Evolutionary conservation across 2,888 invertebrate genomes (phyloP), one percentile per base, ranked within the genome.

Genomic region (Amblyjoppa fuscipennis): DNA sequence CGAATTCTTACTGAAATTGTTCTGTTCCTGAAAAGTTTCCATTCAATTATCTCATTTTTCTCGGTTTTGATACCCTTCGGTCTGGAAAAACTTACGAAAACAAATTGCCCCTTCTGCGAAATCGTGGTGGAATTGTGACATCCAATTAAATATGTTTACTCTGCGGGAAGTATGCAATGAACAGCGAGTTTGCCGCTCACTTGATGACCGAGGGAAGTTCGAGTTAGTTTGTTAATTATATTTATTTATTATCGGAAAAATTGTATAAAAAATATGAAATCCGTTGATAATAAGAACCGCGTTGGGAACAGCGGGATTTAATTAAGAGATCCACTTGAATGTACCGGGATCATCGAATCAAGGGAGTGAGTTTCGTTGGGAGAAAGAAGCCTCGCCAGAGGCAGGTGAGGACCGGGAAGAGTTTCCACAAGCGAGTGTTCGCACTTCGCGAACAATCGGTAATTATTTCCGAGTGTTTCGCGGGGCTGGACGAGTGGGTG

Each of bases 381-480:
- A 13, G 64, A 64, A 38, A 49, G 68, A 59, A 59, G 41, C 25
- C 59, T 28, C 1, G 11, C 34, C 13, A 4, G 41, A 56, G 53
- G 61, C 28, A 16, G 64, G 34, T 61, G 64, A 53, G 38, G 13
- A 53, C 73, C 51, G 28, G 31, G 25, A 38, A n/a, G 71, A 75
- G 45, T 41, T 80, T 64, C 71, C 59, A 70, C 70, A 59, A 76
- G 34, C 59, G 61, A 34, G 31, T 31, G 25, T 74, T 73, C 41
- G 61, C 64, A 75, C 56, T 64, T 74, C 34, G 38, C 49, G 70
- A 69, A 78, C 78, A 81, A 81, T 85, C 85, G 81, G 78, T 85
- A 85, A 75, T 85, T 85, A 85, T 85, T 82, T 85, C 75, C 66
- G 56, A 71, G 78, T 70, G 78, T 85, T 82, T 79, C 75, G 71